phyloP scores from a whole-genome alignment of 2,797 vertebrate species.

The Pseudochromis fuscus region DNA sequence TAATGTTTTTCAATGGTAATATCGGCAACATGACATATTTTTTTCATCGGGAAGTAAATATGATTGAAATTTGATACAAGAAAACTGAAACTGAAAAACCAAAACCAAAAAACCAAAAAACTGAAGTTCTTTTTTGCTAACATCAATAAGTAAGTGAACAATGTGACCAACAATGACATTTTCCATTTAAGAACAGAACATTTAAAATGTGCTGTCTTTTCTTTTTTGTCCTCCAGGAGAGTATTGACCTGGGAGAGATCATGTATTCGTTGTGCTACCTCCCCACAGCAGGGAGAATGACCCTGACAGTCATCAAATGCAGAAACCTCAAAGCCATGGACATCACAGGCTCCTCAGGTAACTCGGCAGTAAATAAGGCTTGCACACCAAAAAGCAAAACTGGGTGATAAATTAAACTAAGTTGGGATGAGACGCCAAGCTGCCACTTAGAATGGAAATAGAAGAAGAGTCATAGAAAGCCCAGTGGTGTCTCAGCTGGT shows the following conservation, averaged over 20 bases:
- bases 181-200: neutral
- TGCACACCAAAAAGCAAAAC: constrained; percentile 56
- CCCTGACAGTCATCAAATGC: constrained; percentile 98
- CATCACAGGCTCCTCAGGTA: constrained; percentile 97
- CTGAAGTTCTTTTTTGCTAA: too few species aligned
- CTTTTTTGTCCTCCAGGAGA: constrained; percentile 87
- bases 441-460: constrained; percentile 32
- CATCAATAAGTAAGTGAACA: too few species aligned
- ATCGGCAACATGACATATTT: too few species aligned
- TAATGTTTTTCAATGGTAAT: too few species aligned
- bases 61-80: too few species aligned
- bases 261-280: constrained; percentile 99
- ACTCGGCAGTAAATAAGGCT: constrained; percentile 42
- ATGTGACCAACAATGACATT: too few species aligned
- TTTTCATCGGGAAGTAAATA: too few species aligned
- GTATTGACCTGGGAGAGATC: constrained; percentile 97
- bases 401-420: constrained; percentile 37
- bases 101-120: too few species aligned
- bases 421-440: constrained; percentile 23
- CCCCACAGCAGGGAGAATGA: constrained; percentile 97
- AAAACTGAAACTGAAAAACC: too few species aligned
- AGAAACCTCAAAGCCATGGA: constrained; percentile 99
- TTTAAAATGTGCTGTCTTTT: constrained; percentile 12
- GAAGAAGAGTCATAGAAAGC: neutral
- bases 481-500: neutral